A percentile compares a stretch with the other conserved stretches of the same genome.
Evolutionary conservation across 2,888 invertebrate species (phyloP).

Genomic region (Papilio gigon): DNA sequence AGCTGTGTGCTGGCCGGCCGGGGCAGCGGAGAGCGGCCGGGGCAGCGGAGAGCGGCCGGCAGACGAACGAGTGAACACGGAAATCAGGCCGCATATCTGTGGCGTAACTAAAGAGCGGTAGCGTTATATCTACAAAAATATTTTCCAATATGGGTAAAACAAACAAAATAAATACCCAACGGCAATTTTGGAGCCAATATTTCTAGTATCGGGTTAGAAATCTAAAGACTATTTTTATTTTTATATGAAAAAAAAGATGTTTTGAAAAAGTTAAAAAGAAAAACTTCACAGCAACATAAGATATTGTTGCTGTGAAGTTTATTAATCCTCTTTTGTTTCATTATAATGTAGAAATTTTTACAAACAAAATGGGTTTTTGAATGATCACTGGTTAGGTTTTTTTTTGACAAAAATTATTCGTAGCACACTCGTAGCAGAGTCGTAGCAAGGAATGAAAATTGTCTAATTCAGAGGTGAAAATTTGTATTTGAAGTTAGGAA

Average conservation of each 20-base stretch:
- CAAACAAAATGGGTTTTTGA: not conserved
- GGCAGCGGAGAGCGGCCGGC: conserved; percentile 19
- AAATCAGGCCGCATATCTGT: conserved; percentile 22
- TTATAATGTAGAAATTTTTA: too few species aligned
- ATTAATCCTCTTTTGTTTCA: too few species aligned
- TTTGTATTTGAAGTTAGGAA: not conserved
- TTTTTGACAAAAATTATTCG: not conserved
- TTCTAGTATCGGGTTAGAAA: not conserved
- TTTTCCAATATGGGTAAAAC: not conserved
- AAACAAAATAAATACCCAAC: too few species aligned
- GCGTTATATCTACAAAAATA: not conserved
- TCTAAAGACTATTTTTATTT: too few species aligned
- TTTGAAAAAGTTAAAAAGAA: too few species aligned
- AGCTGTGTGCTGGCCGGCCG: conserved; percentile 41
- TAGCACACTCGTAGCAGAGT: not conserved
- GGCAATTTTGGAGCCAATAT: not conserved
- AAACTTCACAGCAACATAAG: too few species aligned
- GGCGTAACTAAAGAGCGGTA: not conserved
- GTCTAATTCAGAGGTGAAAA: not conserved
- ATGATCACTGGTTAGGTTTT: not conserved
- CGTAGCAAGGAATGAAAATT: not conserved
- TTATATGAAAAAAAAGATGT: too few species aligned
- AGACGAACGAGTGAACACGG: conserved; percentile 21
- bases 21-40: conserved; percentile 31
- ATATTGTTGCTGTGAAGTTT: too few species aligned